These are phyloP conservation scores for Danionella cerebrum DNA, from an alignment of 2,113 vertebrate species.

Conservation along the genomic window DNA sequence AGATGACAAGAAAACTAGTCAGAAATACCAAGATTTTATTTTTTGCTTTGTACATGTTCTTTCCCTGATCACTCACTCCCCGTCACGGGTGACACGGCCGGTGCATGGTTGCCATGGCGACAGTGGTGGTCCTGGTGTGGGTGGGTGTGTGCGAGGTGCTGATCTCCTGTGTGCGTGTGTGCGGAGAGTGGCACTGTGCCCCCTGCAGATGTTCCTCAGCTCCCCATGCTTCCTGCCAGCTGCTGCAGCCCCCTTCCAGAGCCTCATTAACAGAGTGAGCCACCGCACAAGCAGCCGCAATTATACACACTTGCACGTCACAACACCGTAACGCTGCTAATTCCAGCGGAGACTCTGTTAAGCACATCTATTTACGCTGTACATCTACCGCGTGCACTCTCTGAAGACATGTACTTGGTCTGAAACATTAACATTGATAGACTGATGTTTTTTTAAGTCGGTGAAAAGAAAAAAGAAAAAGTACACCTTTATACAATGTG, in stretches of 20 bases:
- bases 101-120: slow-evolving; percentile 95
- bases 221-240: slow-evolving; percentile 88
- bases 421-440: background rate
- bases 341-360: slow-evolving; percentile 9
- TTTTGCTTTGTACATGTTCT: background rate
- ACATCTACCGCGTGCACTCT: background rate
- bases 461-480: no score
- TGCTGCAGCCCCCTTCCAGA: slow-evolving; percentile 84
- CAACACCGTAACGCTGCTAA: slow-evolving; percentile 1
- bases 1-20: no score
- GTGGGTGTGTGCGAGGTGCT: slow-evolving; percentile 43
- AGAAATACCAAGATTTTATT: background rate
- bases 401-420: background rate
- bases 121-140: slow-evolving; percentile 60
- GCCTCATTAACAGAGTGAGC: slow-evolving; percentile 85
- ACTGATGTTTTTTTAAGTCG: background rate
- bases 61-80: no score
- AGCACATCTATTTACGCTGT: slow-evolving; percentile 19
- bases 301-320: slow-evolving; percentile 31
- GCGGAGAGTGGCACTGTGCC: slow-evolving; percentile 54
- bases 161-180: slow-evolving; percentile 71
- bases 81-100: slow-evolving; percentile 75
- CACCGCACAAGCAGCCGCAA: slow-evolving; percentile 80
- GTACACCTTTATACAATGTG: no score
- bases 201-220: slow-evolving; percentile 96